These are phyloP conservation scores for Abramis brama DNA, from an alignment of 2,113 vertebrate species.

Conservation along the genomic window DNA sequence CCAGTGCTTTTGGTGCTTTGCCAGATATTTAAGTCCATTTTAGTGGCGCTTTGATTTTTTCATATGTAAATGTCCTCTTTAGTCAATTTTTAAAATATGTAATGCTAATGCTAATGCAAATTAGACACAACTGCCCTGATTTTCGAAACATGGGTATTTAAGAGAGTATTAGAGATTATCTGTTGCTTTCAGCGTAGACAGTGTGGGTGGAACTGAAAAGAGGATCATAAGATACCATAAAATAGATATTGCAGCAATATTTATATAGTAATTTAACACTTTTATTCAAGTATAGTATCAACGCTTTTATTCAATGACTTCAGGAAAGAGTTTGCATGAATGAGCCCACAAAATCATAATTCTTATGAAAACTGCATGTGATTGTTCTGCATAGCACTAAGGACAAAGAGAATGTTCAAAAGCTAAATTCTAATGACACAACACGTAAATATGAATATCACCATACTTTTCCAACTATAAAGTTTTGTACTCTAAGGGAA, in stretches of 20 bases:
- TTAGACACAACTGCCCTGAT: conserved; percentile 9
- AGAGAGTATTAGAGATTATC: conserved; percentile 17
- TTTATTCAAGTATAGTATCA: too few species aligned
- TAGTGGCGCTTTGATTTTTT: conserved; percentile 3
- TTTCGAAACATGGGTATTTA: conserved; percentile 1
- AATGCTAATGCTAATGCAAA: background rate
- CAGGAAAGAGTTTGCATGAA: background rate
- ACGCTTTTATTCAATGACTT: background rate
- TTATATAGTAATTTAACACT: background rate
- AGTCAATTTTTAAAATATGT: background rate
- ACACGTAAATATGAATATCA: background rate
- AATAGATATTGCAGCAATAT: background rate
- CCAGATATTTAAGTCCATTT: conserved; percentile 16
- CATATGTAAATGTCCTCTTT: conserved; percentile 22
- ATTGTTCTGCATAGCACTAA: background rate
- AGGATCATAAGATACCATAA: background rate
- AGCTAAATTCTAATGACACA: background rate
- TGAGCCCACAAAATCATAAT: background rate
- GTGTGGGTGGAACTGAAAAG: conserved; percentile 1
- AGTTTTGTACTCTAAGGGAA: background rate
- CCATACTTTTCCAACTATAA: background rate
- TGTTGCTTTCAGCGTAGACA: background rate
- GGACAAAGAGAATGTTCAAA: background rate
- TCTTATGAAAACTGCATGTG: background rate
- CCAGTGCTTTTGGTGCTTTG: conserved; percentile 19